phyloP scores from a whole-genome alignment of 2,113 vertebrate species.

The Malurus alboscapulatus region DNA sequence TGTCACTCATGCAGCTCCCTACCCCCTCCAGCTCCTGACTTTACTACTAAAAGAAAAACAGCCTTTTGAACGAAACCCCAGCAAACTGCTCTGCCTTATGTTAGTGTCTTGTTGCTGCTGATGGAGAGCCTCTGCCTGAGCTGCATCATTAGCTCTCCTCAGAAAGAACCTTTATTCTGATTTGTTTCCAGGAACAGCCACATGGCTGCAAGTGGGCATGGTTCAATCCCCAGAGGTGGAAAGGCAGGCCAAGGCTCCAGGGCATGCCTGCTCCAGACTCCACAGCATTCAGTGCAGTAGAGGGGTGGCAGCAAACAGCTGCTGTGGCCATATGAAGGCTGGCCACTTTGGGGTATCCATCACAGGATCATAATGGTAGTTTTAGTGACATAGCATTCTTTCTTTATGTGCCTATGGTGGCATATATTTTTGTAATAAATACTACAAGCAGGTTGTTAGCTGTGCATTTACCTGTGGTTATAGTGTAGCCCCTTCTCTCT shows the following conservation, averaged over 20 bases:
- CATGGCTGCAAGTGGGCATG: background rate
- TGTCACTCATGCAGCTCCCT: background rate
- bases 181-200: background rate
- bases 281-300: background rate
- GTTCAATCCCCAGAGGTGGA: background rate
- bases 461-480: background rate
- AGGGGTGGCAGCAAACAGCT: background rate
- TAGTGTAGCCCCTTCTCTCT: background rate
- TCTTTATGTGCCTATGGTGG: background rate
- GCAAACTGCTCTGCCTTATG: background rate
- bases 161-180: background rate
- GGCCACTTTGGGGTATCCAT: background rate
- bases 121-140: background rate
- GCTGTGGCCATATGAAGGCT: rapidly evolving
- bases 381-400: background rate
- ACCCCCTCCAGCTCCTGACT: background rate
- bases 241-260: background rate
- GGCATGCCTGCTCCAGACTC: rapidly evolving
- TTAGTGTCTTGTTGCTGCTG: background rate
- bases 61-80: background rate
- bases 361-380: background rate
- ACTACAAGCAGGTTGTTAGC: background rate
- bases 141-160: background rate
- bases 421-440: background rate
- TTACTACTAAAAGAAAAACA: background rate